phyloP scores from a whole-genome alignment of 2,888 invertebrate genomes.

The Amphipyra berbera region DNA sequence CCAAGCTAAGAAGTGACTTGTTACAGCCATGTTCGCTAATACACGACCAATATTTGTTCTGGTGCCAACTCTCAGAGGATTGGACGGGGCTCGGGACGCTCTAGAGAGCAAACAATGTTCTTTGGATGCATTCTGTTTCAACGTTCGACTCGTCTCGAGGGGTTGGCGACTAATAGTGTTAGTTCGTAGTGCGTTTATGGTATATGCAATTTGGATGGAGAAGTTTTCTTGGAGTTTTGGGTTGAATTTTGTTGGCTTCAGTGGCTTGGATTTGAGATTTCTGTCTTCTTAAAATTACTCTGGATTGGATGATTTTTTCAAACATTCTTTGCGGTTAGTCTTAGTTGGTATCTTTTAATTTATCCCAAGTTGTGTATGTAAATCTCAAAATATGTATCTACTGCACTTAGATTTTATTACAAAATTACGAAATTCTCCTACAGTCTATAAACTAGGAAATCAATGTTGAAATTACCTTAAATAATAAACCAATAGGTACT shows the following conservation, averaged over 20 bases:
- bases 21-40: constrained; percentile 78
- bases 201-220: constrained; percentile 41
- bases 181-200: constrained; percentile 55
- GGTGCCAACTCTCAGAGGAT: constrained; percentile 72
- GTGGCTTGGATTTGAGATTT: background rate
- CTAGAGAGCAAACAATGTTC: constrained; percentile 79
- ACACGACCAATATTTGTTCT: constrained; percentile 84
- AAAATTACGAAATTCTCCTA: too few species aligned
- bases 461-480: background rate
- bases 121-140: constrained; percentile 73
- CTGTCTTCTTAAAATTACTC: background rate
- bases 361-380: too few species aligned
- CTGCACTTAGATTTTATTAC: too few species aligned
- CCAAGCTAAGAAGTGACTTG: constrained; percentile 74
- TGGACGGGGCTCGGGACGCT: constrained; percentile 67
- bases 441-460: too few species aligned
- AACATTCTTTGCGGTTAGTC: too few species aligned
- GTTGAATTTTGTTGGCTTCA: constrained; percentile 17
- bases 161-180: constrained; percentile 70
- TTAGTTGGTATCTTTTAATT: too few species aligned
- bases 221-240: constrained; percentile 29
- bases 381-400: too few species aligned
- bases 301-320: too few species aligned
- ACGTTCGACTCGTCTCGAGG: constrained; percentile 59
- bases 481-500: background rate